Percentiles rank a stretch among this genome's conserved stretches.
Conservation (phyloP, 2,113 vertebrate species). For the Miniopterus natalensis region DNA sequence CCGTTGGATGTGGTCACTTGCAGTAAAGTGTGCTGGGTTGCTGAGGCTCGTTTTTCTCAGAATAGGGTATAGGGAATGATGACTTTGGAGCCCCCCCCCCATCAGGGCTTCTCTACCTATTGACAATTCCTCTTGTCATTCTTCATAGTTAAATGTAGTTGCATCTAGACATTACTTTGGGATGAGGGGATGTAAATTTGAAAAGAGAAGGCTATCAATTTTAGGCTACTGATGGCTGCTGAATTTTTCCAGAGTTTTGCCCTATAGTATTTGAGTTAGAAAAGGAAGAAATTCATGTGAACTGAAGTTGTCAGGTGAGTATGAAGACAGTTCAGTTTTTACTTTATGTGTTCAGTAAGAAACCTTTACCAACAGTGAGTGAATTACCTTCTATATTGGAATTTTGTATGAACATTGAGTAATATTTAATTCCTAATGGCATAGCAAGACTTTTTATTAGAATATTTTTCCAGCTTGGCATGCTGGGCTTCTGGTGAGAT, state of each 20-base stretch:
- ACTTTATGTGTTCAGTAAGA: background rate
- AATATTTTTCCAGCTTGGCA: background rate
- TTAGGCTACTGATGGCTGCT: background rate
- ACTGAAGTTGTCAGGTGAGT: constrained; percentile 3
- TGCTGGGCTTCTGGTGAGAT: background rate
- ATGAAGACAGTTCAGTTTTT: background rate
- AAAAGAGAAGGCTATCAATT: background rate
- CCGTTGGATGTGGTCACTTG: no score
- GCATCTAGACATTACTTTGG: background rate
- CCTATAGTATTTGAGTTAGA: background rate
- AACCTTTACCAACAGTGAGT: background rate
- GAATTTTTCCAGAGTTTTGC: background rate
- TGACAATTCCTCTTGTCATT: background rate
- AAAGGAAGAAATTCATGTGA: background rate
- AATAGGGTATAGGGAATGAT: background rate
- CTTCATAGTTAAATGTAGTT: background rate
- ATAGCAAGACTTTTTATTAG: background rate
- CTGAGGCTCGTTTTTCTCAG: background rate
- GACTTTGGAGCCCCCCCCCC: background rate
- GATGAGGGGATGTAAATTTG: background rate
- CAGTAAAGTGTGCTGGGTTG: background rate
- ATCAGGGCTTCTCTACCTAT: background rate
- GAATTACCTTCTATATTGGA: constrained; percentile 8
- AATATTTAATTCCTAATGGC: background rate
- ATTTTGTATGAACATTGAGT: background rate